Conservation (phyloP, 2,113 vertebrate genomes). For the Ammodytes dubius region DNA sequence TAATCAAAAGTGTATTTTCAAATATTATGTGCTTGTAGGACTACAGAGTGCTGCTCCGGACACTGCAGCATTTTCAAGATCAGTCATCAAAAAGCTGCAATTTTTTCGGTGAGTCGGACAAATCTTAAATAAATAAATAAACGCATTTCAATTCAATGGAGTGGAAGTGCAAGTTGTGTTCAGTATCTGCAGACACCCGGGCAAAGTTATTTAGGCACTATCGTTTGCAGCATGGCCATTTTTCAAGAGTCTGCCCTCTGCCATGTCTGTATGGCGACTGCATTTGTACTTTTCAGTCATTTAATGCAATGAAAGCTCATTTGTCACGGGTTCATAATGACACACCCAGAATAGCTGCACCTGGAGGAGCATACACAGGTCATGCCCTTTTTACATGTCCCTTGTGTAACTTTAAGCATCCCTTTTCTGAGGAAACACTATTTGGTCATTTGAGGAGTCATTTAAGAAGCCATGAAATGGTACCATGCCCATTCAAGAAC, state of each 20-base stretch:
- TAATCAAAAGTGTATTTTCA: too few relatives aligned
- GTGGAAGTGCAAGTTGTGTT: conserved; percentile 30
- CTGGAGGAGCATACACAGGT: not conserved
- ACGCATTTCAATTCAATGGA: too few relatives aligned
- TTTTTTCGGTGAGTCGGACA: too few relatives aligned
- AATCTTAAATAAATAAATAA: too few relatives aligned
- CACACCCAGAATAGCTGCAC: not conserved
- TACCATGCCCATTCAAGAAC: conserved; percentile 28
- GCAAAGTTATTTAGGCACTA: conserved; percentile 20
- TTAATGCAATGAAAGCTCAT: conserved; percentile 1
- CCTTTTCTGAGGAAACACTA: not conserved
- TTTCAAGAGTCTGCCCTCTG: conserved; percentile 20
- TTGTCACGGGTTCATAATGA: conserved; percentile 14
- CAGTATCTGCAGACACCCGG: not conserved
- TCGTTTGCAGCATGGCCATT: conserved; percentile 37
- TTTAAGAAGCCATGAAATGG: conserved; percentile 30
- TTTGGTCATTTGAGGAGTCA: not conserved
- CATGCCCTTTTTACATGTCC: not conserved
- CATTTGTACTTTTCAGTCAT: conserved; percentile 37
- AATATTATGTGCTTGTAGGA: too few relatives aligned
- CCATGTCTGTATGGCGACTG: conserved; percentile 28
- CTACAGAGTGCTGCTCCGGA: too few relatives aligned
- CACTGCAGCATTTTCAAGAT: too few relatives aligned
- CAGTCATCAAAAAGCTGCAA: too few relatives aligned
- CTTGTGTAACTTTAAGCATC: not conserved